Evolutionary conservation across 1,140 invertebrate species (phyloP), one percentile per base, ranked within the genome.

Genomic region (Drosophila pallidifrons): DNA sequence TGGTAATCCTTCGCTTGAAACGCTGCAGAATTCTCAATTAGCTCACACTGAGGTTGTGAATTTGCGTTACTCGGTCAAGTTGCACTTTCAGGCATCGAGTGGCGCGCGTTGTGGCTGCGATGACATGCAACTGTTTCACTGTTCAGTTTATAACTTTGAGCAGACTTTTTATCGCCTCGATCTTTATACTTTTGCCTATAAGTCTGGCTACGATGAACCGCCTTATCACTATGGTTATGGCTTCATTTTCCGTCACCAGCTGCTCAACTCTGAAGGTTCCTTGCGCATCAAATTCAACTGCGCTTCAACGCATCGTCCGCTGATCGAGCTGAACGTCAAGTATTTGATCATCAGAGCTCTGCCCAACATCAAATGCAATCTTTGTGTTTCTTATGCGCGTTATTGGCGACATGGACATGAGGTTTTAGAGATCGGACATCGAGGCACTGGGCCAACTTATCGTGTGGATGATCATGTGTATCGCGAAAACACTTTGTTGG

Each of bases 1-100:
- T 41, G 0, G 2, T 11, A 6, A 11, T 8, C 20, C 1, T 0
- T 0, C 0, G 7, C 11, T 2, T 1, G 11, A n/a, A 0, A 95
- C 95, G 82, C 93, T 96, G 77, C 93, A 94, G 47, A 93, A 93
- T 1, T 6, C 67, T 0, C 60, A 51, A 0, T 10, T 88, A 55
- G 81, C 77, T 13, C 77, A 63, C 10, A 41, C 55, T 1, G 85
- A 89, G 68, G 78, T 86, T 6, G 49, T 30, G 71, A 55, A 81
- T 30, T 15, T 92, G 59, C 15, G 91, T 79, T 13, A 64, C 63
- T 1, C 15, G 2, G 28, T 11, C 0, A 4, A 3, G 0, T 25
- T 81, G 4, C 30, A 28, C 3, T 88, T 89, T 16, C 75, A 92
- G 55, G 80, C 92, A 0, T 0, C 0, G 0, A 32, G 28, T 5